Evolutionary conservation across 1,140 invertebrate species (phyloP), one percentile per base, ranked within the genome.

Genomic region (Caenorhabditis remanei): DNA sequence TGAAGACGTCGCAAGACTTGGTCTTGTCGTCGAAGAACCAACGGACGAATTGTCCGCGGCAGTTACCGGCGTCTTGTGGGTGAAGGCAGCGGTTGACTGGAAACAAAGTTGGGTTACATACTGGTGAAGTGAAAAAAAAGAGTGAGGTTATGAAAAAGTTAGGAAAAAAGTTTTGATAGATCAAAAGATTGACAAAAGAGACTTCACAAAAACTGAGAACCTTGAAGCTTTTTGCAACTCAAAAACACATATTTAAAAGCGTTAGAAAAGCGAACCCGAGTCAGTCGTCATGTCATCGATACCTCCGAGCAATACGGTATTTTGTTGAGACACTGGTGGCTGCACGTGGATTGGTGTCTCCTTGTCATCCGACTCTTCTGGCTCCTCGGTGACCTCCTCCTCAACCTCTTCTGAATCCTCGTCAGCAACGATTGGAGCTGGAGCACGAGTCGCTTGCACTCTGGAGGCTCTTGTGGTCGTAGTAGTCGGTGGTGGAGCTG

Each of bases 1-100:
- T 93, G 93, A 98, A 98, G 89, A 94, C 92, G 95, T 97, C 89
- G 91, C 93, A 88, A 93, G 93, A 14, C 67, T 87, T 87, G 82
- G 92, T 58, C 84, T 90, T 56, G 0, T 91, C 87, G 89, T 96
- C 94, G 92, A 95, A 97, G 93, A 90, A 90, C 91, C 91, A 92
- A 32, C 91, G 88, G 4, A 91, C 90, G 84, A 92, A 92, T 50
- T 89, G 90, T 13, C 91, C 91, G 19, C 85, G 88, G 83, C 91
- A 92, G 53, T 41, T 83, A 53, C 91, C 91, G 14, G 75, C 13
- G 83, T 92, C 91, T 40, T 61, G 32, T 55, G 91, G 92, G 85
- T 92, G 91, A 82, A 87, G 83, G 83, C 91, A 92, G 14, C 91
- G 90, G 65, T 91, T 90, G 24, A 55, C 84, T 61, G 55, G 55